Percentiles rank a stretch among this genome's conserved stretches.
These are phyloP conservation scores for Limnephilus rhombicus DNA, from an alignment of 2,888 invertebrate species.

Conservation along the genomic window DNA sequence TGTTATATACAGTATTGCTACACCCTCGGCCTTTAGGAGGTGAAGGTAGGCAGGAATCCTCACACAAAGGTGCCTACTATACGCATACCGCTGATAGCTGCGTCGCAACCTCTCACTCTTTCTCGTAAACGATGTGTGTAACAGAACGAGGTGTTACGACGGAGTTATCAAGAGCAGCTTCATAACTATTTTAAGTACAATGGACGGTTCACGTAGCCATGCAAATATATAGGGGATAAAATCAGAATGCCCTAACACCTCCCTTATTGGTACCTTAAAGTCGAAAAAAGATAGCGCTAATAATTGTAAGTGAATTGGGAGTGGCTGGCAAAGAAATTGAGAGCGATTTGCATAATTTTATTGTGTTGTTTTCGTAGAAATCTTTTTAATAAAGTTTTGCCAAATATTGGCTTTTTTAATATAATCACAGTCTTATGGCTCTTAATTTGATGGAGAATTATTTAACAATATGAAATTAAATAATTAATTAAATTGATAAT, in stretches of 20 bases:
- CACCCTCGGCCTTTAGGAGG: neutral
- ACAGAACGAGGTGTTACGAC: neutral
- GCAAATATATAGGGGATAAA: neutral
- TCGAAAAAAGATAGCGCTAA: neutral
- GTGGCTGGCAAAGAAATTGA: neutral
- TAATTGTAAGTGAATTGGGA: neutral
- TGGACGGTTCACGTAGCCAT: neutral
- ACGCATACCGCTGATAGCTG: neutral
- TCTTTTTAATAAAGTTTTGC: neutral
- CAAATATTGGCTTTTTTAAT: neutral
- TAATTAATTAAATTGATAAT: too few species aligned
- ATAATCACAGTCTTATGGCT: too few species aligned
- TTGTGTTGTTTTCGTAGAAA: neutral
- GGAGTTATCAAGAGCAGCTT: too few species aligned
- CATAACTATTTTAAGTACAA: neutral
- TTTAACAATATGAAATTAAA: too few species aligned
- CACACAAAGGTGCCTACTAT: neutral
- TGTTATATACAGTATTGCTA: neutral
- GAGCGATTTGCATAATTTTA: neutral
- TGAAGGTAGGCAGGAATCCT: neutral
- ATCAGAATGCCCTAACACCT: neutral
- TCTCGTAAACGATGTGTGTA: neutral
- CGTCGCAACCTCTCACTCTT: neutral
- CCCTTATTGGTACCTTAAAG: neutral
- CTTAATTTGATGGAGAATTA: too few species aligned